Base-by-base conservation (phyloP, 2,113 vertebrate genomes). In the Xyliphius kryptos region DNA sequence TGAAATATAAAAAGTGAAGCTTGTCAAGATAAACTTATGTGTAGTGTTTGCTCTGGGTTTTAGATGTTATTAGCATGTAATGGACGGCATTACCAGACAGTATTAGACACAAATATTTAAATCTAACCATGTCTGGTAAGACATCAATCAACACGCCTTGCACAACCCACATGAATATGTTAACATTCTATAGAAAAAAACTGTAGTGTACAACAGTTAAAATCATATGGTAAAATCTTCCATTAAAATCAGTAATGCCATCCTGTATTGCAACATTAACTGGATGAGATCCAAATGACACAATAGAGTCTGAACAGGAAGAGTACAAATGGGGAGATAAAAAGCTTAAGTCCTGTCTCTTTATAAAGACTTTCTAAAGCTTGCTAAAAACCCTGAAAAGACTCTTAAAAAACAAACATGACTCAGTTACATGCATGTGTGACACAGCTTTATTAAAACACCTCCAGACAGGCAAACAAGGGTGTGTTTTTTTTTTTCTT, bases 111-210 rank as follows among this genome's bases (percentile, higher is more conserved):
- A 76, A 77, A 52, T 83, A 87, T 78, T 79, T 81, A 97, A 86
- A 93, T 97, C 94, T 97, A 97, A 97, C 90, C 85, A 71, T 97
- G 95, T 90, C 94, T 97, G 95, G 95, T 97, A 98, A 97, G 92
- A 93, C 94, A 75, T 81, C 90, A 84, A 93, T 95, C 89, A 56
- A 82, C 89, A 86, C 89, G 92, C 89, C 73, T 71, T 59, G 73
- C 77, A 73, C 71, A 74, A 78, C 77, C 74, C 75, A 61, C 44
- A 43, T 41, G 12, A 5, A 38, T 37, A 46, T 12, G 3, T 12
- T 41, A 6, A 3, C 43, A 46, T n/a, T 6, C 59, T 32, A 20
- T 17, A 50, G 46, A n/a, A 46, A n/a, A 43, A 2, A 9, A 41
- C 40, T 41, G 40, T 11, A 32, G 40, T 41, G 13, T 6, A 14